Base-by-base conservation (phyloP, 2,797 vertebrate species). In the Neosalanx taihuensis region DNA sequence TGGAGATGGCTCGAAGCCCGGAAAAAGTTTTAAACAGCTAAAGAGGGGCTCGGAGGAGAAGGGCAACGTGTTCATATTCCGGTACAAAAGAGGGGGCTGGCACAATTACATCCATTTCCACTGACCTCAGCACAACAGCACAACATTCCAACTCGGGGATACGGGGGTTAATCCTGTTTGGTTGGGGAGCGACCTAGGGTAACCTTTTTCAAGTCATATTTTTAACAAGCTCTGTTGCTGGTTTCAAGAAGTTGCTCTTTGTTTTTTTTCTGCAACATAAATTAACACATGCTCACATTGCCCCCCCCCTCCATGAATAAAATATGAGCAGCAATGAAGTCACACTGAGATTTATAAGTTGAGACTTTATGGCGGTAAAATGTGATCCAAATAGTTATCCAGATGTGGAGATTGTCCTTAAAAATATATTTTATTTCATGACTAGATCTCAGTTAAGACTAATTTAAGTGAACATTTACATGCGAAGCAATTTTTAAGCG, bases 101-200 rank as follows among this genome's bases (percentile, higher is more conserved):
- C 73, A 73, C 69, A 82, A 73, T 76, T 76, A 74, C 53, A 79
- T 81, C 46, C 58, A 58, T 74, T 76, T 69, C 72, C 79, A 74
- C 74, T 75, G 65, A 81, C 72, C 51, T 71, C 70, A 37, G 69
- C 61, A 79, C 72, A 68, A 80, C 71, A 66, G 63, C 71, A 63
- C 57, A 17, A 51, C 12, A 64, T 65, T 71, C 64, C 46, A 6
- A 33, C 5, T 26, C 13, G 13, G 18, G 46, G 4, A 31, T 56
- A 63, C 62, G 61, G 60, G 26, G 35, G 53, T 37, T 76, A 72
- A 79, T 73, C 67, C 65, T 72, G 68, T 75, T 67, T 68, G 64
- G 51, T 75, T 63, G 41, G 2, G 46, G 10, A 33, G 51, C 31
- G 41, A 62, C 18, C 3, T 33, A 67, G 33, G 30, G 57, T 17